Percentiles rank a stretch among this genome's conserved stretches.
phyloP scores from a whole-genome alignment of 2,113 vertebrate genomes.

The Barnardius zonarius region DNA sequence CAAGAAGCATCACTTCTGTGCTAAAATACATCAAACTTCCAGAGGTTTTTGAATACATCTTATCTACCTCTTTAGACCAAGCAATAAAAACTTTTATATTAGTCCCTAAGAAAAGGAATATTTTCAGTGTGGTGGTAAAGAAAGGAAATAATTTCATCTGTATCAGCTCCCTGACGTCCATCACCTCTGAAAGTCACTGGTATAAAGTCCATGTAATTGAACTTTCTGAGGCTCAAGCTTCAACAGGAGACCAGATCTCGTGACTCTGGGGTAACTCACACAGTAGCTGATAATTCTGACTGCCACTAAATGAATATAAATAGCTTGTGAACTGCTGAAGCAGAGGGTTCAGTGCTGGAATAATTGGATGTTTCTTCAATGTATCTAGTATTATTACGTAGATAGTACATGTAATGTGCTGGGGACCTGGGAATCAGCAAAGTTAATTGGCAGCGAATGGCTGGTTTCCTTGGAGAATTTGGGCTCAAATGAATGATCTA shows the following conservation, averaged over 20 bases:
- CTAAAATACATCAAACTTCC: conserved; percentile 26
- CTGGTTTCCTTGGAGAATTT: neutral
- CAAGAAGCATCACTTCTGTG: neutral
- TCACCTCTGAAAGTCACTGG: neutral
- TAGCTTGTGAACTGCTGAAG: neutral
- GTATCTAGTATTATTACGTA: neutral
- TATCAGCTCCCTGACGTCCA: neutral
- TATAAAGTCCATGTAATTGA: neutral
- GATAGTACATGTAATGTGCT: neutral
- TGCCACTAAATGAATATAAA: neutral
- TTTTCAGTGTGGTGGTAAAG: neutral
- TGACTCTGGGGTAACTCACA: neutral
- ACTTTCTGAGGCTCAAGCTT: neutral
- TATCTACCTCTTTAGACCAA: neutral
- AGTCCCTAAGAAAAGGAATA: neutral
- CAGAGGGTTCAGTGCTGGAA: neutral
- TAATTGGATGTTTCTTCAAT: neutral
- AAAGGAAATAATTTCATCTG: neutral
- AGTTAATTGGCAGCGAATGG: neutral
- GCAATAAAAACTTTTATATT: conserved; percentile 18
- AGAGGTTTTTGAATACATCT: neutral
- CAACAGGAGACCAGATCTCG: neutral
- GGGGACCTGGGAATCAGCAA: neutral
- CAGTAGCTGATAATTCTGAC: neutral
- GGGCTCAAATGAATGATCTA: neutral